These are phyloP conservation scores for Adelosebastes latens DNA, from an alignment of 2,797 vertebrate genomes.

Conservation along the genomic window DNA sequence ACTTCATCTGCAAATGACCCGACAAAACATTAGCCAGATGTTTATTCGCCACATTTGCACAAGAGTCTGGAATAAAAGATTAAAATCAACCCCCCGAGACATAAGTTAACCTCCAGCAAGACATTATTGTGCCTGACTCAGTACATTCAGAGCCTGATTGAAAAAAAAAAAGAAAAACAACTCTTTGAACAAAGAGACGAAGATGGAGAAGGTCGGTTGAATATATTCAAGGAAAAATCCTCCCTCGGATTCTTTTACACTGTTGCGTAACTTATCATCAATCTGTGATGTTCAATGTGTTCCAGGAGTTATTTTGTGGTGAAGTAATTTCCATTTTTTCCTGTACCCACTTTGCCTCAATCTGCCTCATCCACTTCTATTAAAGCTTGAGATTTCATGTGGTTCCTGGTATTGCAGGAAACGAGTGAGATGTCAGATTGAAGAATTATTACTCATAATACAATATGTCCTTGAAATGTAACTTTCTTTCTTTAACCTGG, in stretches of 20 bases:
- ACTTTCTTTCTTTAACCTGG: neutral
- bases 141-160: slow-evolving; percentile 20
- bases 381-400: slow-evolving; percentile 17
- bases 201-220: neutral
- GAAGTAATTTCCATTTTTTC: slow-evolving; percentile 24
- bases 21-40: slow-evolving; percentile 69
- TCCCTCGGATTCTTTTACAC: neutral
- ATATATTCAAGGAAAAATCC: slow-evolving; percentile 17
- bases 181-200: slow-evolving; percentile 31
- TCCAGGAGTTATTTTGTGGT: slow-evolving; percentile 16
- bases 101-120: slow-evolving; percentile 21
- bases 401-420: slow-evolving; percentile 4
- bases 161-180: neutral
- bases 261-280: slow-evolving; percentile 18
- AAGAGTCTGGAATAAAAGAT: slow-evolving; percentile 36
- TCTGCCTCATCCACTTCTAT: slow-evolving; percentile 23
- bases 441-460: slow-evolving; percentile 13
- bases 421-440: slow-evolving; percentile 4
- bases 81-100: slow-evolving; percentile 28
- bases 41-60: slow-evolving; percentile 43
- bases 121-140: slow-evolving; percentile 15
- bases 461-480: slow-evolving; percentile 1
- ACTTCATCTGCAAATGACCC: slow-evolving; percentile 63
- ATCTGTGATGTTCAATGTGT: slow-evolving; percentile 21
- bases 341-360: slow-evolving; percentile 17